phyloP scores from a whole-genome alignment of 2,888 invertebrate genomes.

The Patella caerulea region DNA sequence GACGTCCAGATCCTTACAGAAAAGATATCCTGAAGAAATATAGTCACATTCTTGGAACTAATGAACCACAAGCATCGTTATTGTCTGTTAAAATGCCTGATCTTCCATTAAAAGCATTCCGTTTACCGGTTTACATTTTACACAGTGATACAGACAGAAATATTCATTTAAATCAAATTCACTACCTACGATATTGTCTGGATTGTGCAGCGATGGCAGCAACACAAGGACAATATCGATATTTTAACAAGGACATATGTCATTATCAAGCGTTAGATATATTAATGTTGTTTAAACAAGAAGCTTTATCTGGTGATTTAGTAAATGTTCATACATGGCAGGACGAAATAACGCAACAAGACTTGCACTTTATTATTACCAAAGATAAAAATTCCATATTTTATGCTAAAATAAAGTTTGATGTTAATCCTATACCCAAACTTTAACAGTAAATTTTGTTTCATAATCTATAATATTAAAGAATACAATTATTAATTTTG shows the following conservation, averaged over 20 bases:
- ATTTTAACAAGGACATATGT: background rate
- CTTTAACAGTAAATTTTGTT: no score
- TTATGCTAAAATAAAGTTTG: background rate
- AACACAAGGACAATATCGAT: background rate
- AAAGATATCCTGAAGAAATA: background rate
- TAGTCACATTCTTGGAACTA: background rate
- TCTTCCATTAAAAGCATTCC: background rate
- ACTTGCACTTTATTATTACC: background rate
- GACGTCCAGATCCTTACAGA: background rate
- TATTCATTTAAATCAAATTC: background rate
- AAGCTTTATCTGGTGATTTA: background rate
- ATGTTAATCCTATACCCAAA: background rate
- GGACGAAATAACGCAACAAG: background rate
- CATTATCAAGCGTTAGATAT: background rate
- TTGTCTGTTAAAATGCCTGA: background rate
- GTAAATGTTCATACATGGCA: slow-evolving; percentile 7
- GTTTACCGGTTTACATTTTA: background rate
- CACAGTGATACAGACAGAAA: background rate
- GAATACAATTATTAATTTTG: no score
- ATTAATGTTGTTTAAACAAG: background rate
- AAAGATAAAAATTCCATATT: background rate
- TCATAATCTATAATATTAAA: no score
- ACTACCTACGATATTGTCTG: background rate
- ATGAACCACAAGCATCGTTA: no score
- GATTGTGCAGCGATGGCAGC: slow-evolving; percentile 3